phyloP scores from a whole-genome alignment of 2,888 invertebrate species.

The Nematopogon swammerdamellus region DNA sequence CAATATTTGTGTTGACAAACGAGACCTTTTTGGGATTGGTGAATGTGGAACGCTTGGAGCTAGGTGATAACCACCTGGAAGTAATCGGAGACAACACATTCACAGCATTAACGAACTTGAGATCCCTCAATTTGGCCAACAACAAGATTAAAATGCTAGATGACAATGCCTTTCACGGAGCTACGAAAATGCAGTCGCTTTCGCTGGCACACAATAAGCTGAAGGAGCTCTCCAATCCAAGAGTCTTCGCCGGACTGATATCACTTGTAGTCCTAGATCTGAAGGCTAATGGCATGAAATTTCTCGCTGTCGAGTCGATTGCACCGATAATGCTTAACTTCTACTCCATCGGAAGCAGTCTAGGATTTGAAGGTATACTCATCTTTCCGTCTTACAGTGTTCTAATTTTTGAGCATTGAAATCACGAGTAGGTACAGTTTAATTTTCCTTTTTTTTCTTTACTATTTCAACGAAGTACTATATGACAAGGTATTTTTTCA shows the following conservation, averaged over 20 bases:
- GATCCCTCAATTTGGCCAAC: slow-evolving; percentile 30
- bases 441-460: neutral
- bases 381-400: no score
- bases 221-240: slow-evolving; percentile 25
- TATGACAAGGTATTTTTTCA: no score
- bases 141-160: slow-evolving; percentile 48
- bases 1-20: slow-evolving; percentile 67
- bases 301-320: slow-evolving; percentile 28
- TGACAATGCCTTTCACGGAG: slow-evolving; percentile 37
- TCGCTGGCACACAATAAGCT: slow-evolving; percentile 34
- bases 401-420: no score
- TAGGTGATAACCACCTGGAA: slow-evolving; percentile 68
- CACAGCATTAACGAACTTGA: slow-evolving; percentile 28
- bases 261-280: slow-evolving; percentile 28
- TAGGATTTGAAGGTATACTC: slow-evolving; percentile 46
- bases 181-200: slow-evolving; percentile 25
- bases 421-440: slow-evolving; percentile 15
- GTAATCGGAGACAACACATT: slow-evolving; percentile 78
- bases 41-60: slow-evolving; percentile 64
- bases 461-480: no score
- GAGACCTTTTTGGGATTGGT: slow-evolving; percentile 73
- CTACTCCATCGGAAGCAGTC: slow-evolving; percentile 21
- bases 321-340: slow-evolving; percentile 34
- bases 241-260: slow-evolving; percentile 27
- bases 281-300: slow-evolving; percentile 31